Conservation (phyloP, 2,797 vertebrate genomes). For the Phalloptychus januarius region DNA sequence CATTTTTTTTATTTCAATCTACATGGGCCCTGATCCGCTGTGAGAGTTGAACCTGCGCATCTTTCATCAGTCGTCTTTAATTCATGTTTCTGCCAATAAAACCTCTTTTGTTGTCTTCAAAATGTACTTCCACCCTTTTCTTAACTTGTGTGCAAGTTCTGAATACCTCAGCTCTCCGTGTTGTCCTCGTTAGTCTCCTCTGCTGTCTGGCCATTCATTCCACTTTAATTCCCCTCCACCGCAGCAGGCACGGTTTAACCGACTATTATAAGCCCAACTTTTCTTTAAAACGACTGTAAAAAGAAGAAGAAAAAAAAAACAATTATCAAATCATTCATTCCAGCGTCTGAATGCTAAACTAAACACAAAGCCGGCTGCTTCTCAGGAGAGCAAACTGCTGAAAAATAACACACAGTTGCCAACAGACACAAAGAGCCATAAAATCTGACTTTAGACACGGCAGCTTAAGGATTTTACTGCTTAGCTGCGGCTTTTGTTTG, state of each 20-base stretch:
- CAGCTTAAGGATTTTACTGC: constrained; percentile 18
- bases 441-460: constrained; percentile 10
- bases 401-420: not conserved
- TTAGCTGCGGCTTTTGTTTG: constrained; percentile 12
- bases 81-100: not conserved
- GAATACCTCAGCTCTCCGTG: not conserved
- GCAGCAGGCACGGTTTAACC: not conserved
- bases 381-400: not conserved
- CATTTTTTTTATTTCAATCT: too few relatives aligned
- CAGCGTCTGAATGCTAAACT: not conserved
- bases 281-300: not conserved
- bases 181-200: not conserved
- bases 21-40: too few relatives aligned
- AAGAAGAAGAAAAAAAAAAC: not conserved
- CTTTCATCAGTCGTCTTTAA: not conserved
- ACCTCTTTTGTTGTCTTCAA: not conserved
- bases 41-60: not conserved
- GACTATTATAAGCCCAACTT: not conserved
- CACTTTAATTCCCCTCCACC: not conserved
- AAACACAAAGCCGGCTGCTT: not conserved
- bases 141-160: not conserved
- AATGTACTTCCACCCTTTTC: not conserved
- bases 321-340: not conserved
- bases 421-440: constrained; percentile 6
- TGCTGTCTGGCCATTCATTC: not conserved